phyloP scores from a whole-genome alignment of 1,140 invertebrate genomes.

The Camponotus pennsylvanicus region DNA sequence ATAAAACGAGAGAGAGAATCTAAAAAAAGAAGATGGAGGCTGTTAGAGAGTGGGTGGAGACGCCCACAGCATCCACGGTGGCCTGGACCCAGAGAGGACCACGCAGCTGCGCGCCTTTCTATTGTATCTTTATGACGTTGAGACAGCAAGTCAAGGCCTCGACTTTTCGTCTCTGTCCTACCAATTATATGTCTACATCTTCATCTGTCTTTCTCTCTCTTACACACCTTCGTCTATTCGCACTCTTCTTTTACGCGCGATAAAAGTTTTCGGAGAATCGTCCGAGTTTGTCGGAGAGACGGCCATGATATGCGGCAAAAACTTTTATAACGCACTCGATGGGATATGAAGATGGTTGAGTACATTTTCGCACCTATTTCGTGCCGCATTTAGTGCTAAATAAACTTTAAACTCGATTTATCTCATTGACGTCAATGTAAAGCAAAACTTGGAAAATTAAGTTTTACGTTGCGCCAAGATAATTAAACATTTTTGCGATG shows the following conservation, averaged over 20 bases:
- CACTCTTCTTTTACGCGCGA: constrained; percentile 28
- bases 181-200: constrained; percentile 19
- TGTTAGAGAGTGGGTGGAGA: constrained; percentile 7
- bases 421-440: background rate
- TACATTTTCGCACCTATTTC: constrained; percentile 2
- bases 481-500: background rate
- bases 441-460: background rate
- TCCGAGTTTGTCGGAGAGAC: background rate
- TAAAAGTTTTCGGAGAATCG: constrained; percentile 33
- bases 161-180: constrained; percentile 16
- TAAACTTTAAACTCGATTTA: constrained; percentile 3
- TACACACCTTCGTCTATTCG: constrained; percentile 24
- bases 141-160: constrained; percentile 42
- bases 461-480: background rate
- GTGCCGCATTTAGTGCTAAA: constrained; percentile 7
- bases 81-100: constrained; percentile 34
- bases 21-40: constrained; percentile 18
- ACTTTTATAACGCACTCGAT: constrained; percentile 13
- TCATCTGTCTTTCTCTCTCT: constrained; percentile 22
- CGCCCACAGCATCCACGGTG: constrained; percentile 53
- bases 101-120: constrained; percentile 44
- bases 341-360: background rate
- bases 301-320: constrained; percentile 4
- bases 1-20: constrained; percentile 7
- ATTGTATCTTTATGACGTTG: constrained; percentile 61